A percentile compares a stretch with the other conserved stretches of the same genome.
phyloP scores from a whole-genome alignment of 2,797 vertebrate species.

The Enteromius treurensis region DNA sequence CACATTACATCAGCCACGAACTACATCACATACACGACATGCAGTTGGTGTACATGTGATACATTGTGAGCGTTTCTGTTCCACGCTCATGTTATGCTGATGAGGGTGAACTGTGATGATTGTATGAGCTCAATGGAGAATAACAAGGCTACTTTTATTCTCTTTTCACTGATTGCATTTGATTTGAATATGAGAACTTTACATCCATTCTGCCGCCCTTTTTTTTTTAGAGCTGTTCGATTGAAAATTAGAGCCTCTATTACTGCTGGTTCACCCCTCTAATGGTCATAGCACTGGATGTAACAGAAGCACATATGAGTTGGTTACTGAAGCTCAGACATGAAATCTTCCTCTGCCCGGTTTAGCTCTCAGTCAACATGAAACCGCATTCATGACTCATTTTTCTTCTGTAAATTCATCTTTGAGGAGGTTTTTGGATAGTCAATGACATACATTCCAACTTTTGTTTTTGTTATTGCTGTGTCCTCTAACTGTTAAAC shows the following conservation, averaged over 20 bases:
- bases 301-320: not conserved
- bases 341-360: not conserved
- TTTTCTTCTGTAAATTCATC: not conserved
- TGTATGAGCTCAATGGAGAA: not conserved
- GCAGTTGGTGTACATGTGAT: not conserved
- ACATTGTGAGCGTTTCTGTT: not conserved
- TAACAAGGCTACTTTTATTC: conserved; percentile 3
- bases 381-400: not conserved
- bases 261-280: not conserved
- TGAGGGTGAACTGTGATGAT: conserved; percentile 5
- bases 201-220: not conserved
- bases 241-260: not conserved
- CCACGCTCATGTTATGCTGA: not conserved
- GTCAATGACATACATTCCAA: not conserved
- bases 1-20: not conserved
- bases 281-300: not conserved
- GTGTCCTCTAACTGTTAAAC: not conserved
- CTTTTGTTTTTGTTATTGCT: not conserved
- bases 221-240: not conserved
- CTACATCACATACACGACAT: not conserved
- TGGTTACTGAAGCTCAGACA: not conserved
- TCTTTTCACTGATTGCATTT: conserved; percentile 38
- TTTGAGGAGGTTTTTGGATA: not conserved
- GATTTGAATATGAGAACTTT: conserved; percentile 10
- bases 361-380: not conserved